These are phyloP conservation scores for Isaurus tuberculatus DNA, from an alignment of 92 coral and sea anemone species.

Conservation along the genomic window DNA sequence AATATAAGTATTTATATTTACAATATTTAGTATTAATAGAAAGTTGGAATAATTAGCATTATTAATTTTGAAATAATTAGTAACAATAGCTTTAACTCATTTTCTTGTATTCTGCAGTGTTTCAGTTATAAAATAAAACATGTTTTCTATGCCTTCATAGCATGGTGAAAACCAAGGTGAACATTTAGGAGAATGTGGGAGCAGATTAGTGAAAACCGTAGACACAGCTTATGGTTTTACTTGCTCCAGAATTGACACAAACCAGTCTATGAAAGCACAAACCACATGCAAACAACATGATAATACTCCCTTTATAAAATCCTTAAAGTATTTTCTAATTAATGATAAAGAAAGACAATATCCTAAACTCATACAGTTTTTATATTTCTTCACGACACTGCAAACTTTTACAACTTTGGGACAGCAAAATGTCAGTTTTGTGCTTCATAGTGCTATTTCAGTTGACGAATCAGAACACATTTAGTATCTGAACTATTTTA, in stretches of 20 bases:
- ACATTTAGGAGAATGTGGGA: background rate
- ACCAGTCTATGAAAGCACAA: background rate
- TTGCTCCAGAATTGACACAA: constrained; percentile 3
- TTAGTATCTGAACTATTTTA: too few species aligned
- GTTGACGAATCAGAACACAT: background rate
- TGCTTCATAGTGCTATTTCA: background rate
- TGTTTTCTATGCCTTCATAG: background rate
- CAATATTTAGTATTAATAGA: background rate
- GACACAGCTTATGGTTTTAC: background rate
- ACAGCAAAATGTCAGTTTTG: background rate
- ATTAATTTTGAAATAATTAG: background rate
- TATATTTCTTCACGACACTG: background rate
- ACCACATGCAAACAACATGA: background rate
- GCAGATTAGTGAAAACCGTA: background rate
- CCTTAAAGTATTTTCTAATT: background rate
- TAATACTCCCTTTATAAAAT: background rate
- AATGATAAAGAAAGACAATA: constrained; percentile 1
- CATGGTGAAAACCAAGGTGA: background rate
- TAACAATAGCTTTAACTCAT: background rate
- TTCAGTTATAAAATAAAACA: background rate
- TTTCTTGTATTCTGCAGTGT: background rate
- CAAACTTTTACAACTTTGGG: background rate
- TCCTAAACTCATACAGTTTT: background rate
- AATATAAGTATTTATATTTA: background rate
- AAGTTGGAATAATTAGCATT: background rate